Conservation (phyloP, 2,113 vertebrate genomes). For the Seriola dumerili region DNA sequence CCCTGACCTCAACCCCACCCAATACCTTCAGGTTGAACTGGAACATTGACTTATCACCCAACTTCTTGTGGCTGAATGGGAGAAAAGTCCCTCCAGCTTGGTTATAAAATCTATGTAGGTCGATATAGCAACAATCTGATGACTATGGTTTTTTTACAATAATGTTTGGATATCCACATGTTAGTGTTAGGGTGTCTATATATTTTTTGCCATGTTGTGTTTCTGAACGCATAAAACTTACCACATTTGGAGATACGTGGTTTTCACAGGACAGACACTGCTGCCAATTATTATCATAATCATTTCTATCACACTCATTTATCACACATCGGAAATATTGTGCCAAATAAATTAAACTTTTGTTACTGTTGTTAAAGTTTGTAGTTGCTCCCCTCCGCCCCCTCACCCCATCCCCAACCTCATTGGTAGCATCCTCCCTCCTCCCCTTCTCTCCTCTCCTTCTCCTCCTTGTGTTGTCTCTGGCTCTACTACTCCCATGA, state of each 20-base stretch:
- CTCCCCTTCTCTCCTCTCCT: not conserved
- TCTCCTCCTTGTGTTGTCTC: not conserved
- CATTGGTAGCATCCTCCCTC: not conserved
- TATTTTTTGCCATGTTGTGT: not conserved
- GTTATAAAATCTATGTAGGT: not conserved
- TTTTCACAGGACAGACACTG: not conserved
- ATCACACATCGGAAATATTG: constrained; percentile 19
- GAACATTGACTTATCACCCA: no score
- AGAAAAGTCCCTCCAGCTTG: not conserved
- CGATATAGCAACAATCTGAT: not conserved
- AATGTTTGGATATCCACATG: not conserved
- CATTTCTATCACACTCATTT: not conserved
- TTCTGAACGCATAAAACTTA: not conserved
- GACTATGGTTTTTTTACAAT: no score
- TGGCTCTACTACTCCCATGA: constrained; percentile 32
- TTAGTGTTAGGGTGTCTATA: not conserved
- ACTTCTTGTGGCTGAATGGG: no score
- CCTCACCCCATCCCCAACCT: not conserved
- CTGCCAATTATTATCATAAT: not conserved
- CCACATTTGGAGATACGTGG: not conserved
- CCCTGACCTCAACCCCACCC: not conserved
- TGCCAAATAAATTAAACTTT: constrained; percentile 11
- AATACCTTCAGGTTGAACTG: not conserved
- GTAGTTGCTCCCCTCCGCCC: not conserved
- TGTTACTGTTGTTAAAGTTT: constrained; percentile 20